These are phyloP conservation scores for Cerceris rybyensis DNA, from an alignment of 2,888 invertebrate genomes.

Conservation along the genomic window DNA sequence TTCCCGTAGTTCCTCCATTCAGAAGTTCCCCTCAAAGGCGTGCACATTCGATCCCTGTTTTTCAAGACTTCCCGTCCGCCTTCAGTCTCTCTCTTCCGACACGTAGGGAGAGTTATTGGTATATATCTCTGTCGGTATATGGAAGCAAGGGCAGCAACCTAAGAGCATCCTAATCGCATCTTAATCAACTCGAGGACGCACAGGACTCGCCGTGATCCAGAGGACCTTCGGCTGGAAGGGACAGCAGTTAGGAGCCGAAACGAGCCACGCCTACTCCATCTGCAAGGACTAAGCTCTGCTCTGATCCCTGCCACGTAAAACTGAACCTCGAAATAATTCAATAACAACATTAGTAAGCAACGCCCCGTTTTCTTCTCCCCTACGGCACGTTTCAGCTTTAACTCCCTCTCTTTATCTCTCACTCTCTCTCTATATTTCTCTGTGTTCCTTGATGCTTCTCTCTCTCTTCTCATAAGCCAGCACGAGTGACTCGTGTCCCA, in stretches of 20 bases:
- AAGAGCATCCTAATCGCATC: slow-evolving; percentile 63
- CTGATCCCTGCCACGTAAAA: slow-evolving; percentile 73
- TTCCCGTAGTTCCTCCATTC: neutral
- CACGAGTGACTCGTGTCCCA: slow-evolving; percentile 48
- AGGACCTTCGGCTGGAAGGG: slow-evolving; percentile 36
- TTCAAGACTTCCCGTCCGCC: neutral
- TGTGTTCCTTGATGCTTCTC: too few relatives aligned
- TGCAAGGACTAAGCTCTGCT: slow-evolving; percentile 66
- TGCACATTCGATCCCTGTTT: neutral
- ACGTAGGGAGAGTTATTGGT: neutral
- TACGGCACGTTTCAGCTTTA: slow-evolving; percentile 19
- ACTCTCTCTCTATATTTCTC: too few relatives aligned
- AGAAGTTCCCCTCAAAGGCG: neutral
- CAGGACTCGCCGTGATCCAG: slow-evolving; percentile 40
- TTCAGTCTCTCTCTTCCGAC: neutral
- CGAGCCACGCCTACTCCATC: slow-evolving; percentile 73
- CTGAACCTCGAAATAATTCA: slow-evolving; percentile 77
- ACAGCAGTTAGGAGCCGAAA: slow-evolving; percentile 32
- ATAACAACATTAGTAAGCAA: slow-evolving; percentile 73
- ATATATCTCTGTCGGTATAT: neutral
- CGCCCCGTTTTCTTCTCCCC: slow-evolving; percentile 47
- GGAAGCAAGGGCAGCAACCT: slow-evolving; percentile 9
- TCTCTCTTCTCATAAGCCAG: slow-evolving; percentile 27
- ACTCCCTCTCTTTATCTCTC: too few relatives aligned
- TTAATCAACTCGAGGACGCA: slow-evolving; percentile 64